Base-by-base conservation (phyloP, 2,113 vertebrate species). In the Spea multiplicata region DNA sequence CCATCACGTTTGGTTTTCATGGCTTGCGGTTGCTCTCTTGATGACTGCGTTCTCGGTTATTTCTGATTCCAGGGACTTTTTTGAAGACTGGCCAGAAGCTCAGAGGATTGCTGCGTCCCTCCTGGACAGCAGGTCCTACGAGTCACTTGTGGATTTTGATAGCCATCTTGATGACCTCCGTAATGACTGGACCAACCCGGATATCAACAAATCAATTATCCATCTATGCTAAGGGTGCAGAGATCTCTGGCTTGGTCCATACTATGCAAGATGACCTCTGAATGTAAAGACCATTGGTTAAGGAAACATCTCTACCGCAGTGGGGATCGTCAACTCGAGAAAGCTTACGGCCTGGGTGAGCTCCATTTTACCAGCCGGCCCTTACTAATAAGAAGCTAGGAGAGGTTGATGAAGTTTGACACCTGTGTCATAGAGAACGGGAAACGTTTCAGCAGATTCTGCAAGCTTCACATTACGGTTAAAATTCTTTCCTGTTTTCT, bases 151-250 rank as follows among this genome's bases (percentile, higher is more conserved):
- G 83, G 97, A 98, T 89, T 99, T 99, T 52, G 97, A 99, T 84
- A 97, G 98, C 85, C 97, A 99, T 87, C 87, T 98, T 88, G 97
- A 99, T 30, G 97, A 99, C 84, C 94, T 99, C 59, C 92, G 97
- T 68, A 98, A 98, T 0, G 97, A 99, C 89, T 99, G 97, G 97
- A 97, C 97, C 48, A 99, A 99, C 85, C 96, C 97, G 0, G 95
- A 97, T 86, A 96, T 99, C 88, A 98, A 99, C 88, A 98, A 97
- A 85, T 95, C 95, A 0, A 94, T 98, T 67, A 89, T 99, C 73
- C 96, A 99, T 87, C 90, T 99, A 57, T 98, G 97, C 84, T 99
- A 91, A 80, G 71, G 12, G 7, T 5, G 53, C 73, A n/a, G 52
- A 72, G 61, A 48, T 30, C 8, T 8, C 75, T 44, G 82, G 16